phyloP scores from a whole-genome alignment of 2,113 vertebrate genomes.

The Hippocampus mohnikei region DNA sequence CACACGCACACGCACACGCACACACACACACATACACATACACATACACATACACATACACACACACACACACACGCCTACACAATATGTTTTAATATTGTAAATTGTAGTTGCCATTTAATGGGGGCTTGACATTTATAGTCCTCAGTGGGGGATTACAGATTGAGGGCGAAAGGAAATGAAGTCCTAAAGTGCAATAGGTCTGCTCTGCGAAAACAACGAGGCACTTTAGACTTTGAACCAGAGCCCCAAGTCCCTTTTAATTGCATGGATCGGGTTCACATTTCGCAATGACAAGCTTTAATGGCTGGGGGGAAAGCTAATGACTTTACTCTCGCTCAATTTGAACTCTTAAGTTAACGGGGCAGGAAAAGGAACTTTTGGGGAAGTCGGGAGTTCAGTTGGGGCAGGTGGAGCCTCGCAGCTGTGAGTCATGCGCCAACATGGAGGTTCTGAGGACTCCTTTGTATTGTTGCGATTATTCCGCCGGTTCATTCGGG shows the following conservation, averaged over 20 bases:
- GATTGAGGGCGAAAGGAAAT: constrained; percentile 12
- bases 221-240: constrained; percentile 17
- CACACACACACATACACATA: too few relatives aligned
- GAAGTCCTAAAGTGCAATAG: constrained; percentile 20
- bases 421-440: constrained; percentile 11
- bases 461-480: constrained; percentile 22
- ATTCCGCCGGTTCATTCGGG: constrained; percentile 37
- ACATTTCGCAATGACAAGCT: constrained; percentile 5
- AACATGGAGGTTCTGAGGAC: constrained; percentile 5
- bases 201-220: constrained; percentile 14
- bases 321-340: constrained; percentile 9
- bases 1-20: neutral
- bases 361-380: constrained; percentile 22
- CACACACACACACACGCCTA: neutral
- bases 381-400: constrained; percentile 8
- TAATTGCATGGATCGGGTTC: constrained; percentile 29
- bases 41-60: neutral
- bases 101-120: constrained; percentile 30
- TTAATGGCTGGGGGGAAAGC: constrained; percentile 16
- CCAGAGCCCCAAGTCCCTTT: constrained; percentile 15
- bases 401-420: neutral
- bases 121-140: constrained; percentile 26
- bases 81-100: constrained; percentile 11
- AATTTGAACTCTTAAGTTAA: neutral
- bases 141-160: constrained; percentile 18